A percentile compares a stretch with the other conserved stretches of the same genome.
phyloP scores from a whole-genome alignment of 2,888 invertebrate genomes.

The Limnephilus marmoratus region DNA sequence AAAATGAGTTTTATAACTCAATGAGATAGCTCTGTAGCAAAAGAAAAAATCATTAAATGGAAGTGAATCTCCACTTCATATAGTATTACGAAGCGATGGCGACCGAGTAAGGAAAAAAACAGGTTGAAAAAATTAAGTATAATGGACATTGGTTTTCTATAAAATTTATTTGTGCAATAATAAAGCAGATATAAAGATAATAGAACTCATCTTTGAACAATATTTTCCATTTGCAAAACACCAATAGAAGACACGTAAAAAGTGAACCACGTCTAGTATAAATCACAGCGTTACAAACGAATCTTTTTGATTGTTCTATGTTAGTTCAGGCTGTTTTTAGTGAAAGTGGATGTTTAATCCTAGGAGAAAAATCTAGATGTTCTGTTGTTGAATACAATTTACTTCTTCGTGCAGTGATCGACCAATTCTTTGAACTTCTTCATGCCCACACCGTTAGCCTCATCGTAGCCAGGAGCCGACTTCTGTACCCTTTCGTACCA shows the following conservation, averaged over 20 bases:
- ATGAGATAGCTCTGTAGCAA: too few relatives aligned
- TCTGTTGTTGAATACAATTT: conserved; percentile 26
- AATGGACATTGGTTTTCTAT: background rate
- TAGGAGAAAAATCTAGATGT: background rate
- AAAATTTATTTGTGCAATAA: conserved; percentile 28
- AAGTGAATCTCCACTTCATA: too few relatives aligned
- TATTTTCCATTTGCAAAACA: background rate
- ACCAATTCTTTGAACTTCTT: conserved; percentile 68
- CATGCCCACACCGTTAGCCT: conserved; percentile 67
- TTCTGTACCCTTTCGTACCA: conserved; percentile 80
- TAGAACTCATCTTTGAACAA: conserved; percentile 24
- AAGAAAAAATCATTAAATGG: too few relatives aligned
- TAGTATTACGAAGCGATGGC: too few relatives aligned
- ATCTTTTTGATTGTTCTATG: background rate
- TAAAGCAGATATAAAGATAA: conserved; percentile 26
- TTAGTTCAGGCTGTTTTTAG: background rate
- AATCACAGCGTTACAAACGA: background rate
- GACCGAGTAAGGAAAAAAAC: background rate
- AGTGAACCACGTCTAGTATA: background rate
- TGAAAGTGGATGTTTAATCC: conserved; percentile 10
- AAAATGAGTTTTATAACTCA: too few relatives aligned
- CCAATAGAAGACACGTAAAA: conserved; percentile 9
- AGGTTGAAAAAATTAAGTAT: background rate
- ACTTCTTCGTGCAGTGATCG: conserved; percentile 68
- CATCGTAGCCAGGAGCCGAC: conserved; percentile 76